These are phyloP conservation scores for Cephalopachus bancanus DNA, from an alignment of 2,797 vertebrate species.

Conservation along the genomic window DNA sequence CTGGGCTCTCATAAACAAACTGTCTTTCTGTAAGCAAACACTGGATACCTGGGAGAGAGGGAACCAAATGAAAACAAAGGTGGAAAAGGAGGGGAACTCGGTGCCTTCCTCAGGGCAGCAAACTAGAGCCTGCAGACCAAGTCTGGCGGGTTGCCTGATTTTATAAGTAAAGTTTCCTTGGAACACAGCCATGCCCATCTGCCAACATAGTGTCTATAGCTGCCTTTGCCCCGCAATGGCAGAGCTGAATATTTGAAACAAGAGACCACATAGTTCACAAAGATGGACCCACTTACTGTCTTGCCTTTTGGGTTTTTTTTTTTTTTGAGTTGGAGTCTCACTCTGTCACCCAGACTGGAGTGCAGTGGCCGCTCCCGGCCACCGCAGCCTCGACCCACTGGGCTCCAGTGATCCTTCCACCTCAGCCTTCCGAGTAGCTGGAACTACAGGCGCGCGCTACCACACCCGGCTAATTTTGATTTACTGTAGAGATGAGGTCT, in stretches of 20 bases:
- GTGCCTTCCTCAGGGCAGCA: not conserved
- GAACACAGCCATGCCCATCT: not conserved
- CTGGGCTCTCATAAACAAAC: not conserved
- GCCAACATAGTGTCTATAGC: not conserved
- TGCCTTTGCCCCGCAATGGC: not conserved
- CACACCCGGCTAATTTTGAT: no score
- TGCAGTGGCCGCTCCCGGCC: no score
- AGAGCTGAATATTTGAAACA: not conserved
- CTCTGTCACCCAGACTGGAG: no score
- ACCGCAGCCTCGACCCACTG: no score
- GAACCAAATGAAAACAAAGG: not conserved
- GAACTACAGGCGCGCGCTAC: no score
- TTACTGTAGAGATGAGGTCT: no score
- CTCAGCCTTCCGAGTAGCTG: no score
- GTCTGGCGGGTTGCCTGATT: not conserved
- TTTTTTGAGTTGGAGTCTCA: no score
- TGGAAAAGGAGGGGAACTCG: not conserved
- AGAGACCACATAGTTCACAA: not conserved
- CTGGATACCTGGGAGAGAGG: not conserved
- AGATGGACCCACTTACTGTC: not conserved
- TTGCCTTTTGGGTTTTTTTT: no score
- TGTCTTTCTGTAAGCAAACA: not conserved
- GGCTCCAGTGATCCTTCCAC: no score
- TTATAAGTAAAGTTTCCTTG: constrained; percentile 34
- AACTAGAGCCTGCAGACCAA: not conserved